Conservation (phyloP, 2,113 vertebrate species). For the Heterocephalus glaber region DNA sequence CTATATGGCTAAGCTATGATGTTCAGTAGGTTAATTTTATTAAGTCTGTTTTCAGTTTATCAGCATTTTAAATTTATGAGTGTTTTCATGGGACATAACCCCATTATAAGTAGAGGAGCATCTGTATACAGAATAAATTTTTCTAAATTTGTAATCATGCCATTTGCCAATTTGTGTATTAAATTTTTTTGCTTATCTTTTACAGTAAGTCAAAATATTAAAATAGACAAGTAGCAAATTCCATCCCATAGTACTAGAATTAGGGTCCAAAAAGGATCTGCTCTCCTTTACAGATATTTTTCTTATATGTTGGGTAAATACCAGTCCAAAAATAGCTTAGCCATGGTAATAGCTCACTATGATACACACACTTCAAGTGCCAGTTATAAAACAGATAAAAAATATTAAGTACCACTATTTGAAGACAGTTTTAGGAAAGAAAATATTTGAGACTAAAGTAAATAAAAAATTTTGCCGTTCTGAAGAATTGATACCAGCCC, state of each 20-base stretch:
- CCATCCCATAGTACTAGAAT: background rate
- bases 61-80: background rate
- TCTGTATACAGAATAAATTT: background rate
- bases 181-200: conserved; percentile 7
- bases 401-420: background rate
- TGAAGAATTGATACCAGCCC: background rate
- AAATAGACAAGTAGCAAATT: background rate
- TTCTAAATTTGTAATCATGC: background rate
- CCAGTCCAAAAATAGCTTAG: background rate
- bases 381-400: background rate
- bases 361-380: background rate
- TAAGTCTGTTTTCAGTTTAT: background rate
- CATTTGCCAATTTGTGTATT: conserved; percentile 40
- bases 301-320: background rate
- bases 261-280: background rate
- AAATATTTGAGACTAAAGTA: conserved; percentile 6
- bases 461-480: background rate
- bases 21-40: background rate
- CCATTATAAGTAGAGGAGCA: background rate
- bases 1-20: background rate
- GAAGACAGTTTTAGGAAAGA: conserved; percentile 9
- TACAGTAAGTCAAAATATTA: background rate
- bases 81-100: background rate
- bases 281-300: background rate
- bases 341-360: background rate